These are phyloP conservation scores for Allobates femoralis DNA, from an alignment of 2,797 vertebrate genomes.

Conservation along the genomic window DNA sequence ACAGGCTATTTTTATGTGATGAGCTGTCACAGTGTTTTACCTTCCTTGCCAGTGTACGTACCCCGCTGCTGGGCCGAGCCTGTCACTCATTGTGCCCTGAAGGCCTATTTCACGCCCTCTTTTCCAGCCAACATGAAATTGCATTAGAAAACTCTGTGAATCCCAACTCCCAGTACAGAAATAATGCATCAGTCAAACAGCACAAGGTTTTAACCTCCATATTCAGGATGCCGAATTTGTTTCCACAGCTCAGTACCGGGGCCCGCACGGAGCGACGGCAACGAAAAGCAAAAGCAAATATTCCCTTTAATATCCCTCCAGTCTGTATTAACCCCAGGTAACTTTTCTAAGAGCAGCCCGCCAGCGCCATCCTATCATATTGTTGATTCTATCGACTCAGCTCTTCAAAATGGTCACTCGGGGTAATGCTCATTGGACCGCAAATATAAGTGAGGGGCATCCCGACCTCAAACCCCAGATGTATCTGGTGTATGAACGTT, in stretches of 20 bases:
- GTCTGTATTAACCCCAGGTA: background rate
- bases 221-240: conserved; percentile 3
- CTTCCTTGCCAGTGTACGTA: conserved; percentile 24
- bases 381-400: background rate
- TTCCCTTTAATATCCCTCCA: conserved; percentile 15
- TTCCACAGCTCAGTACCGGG: background rate
- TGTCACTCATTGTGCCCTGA: conserved; percentile 39
- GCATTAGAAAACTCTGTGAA: conserved; percentile 45
- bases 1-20: conserved; percentile 48
- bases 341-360: background rate
- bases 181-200: conserved; percentile 41
- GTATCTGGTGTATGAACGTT: background rate
- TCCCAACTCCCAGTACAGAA: conserved; percentile 42
- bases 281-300: background rate
- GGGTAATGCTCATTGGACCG: background rate
- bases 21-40: conserved; percentile 53
- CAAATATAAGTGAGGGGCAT: background rate
- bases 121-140: conserved; percentile 52
- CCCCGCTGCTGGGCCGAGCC: conserved; percentile 7
- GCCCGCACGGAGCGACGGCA: background rate
- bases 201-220: conserved; percentile 24
- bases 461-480: background rate
- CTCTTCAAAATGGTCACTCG: background rate
- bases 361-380: background rate
- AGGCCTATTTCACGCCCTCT: conserved; percentile 50